These are phyloP conservation scores for Scrobipalpa atriplicella DNA, from an alignment of 2,888 invertebrate genomes.

Conservation along the genomic window DNA sequence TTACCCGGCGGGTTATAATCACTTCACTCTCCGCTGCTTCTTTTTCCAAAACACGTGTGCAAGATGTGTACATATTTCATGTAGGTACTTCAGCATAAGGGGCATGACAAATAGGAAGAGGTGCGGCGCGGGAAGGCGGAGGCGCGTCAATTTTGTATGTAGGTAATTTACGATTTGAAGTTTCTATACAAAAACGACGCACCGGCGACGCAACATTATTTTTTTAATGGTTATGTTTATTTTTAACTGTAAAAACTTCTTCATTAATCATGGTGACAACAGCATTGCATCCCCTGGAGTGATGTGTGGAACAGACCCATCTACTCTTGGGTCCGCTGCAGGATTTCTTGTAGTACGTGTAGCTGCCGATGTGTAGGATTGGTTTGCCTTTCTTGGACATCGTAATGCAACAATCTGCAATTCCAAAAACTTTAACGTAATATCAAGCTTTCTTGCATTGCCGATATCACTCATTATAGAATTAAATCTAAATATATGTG, in stretches of 20 bases:
- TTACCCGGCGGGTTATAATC: too few species aligned
- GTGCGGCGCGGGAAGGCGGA: too few species aligned
- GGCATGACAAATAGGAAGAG: too few species aligned
- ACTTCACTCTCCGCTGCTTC: too few species aligned
- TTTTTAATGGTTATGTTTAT: constrained; percentile 39
- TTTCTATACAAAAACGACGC: too few species aligned
- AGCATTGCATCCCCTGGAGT: constrained; percentile 41
- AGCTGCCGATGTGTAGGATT: neutral
- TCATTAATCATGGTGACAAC: constrained; percentile 38
- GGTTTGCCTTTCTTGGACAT: constrained; percentile 8
- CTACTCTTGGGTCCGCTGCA: neutral
- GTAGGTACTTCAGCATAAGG: too few species aligned
- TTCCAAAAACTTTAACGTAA: neutral
- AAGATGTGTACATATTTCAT: too few species aligned
- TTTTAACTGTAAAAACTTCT: constrained; percentile 35
- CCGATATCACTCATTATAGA: neutral
- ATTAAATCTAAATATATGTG: neutral
- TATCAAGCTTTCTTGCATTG: neutral
- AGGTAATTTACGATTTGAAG: too few species aligned
- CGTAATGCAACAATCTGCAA: neutral
- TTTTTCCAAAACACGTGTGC: too few species aligned
- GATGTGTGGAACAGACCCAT: constrained; percentile 16
- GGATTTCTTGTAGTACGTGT: constrained; percentile 6
- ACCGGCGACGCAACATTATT: too few species aligned
- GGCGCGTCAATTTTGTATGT: too few species aligned